Evolutionary conservation across 1,140 invertebrate species (phyloP), one percentile per base, ranked within the genome.

Genomic region (Coelopa frigida): DNA sequence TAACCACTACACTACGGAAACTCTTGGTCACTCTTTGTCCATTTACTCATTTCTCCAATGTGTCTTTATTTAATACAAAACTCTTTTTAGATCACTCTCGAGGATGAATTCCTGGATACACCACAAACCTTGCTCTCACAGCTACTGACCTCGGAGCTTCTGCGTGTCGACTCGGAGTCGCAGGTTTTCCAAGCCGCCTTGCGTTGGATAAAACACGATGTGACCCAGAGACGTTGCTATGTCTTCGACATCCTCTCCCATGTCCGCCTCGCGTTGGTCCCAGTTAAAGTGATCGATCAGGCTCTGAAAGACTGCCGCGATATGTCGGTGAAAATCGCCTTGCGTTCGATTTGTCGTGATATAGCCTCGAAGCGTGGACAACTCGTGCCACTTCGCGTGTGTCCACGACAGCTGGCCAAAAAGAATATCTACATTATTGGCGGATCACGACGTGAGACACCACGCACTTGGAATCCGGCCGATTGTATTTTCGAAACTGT

Each of bases 131-230:
- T 88, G 61, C 71, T 96, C 43, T 77, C 86, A 47, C 80, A 80
- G 55, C 82, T 89, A 55, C 72, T 97, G 17, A 81, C 83, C 56
- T 92, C 89, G 49, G 93, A 97, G 73, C 80, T 89, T 62, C 75
- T 97, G 38, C 84, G 85, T 63, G 87, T 97, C 39, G 85, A 92
- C 62, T 88, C 84, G 55, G 94, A 97, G 77, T 87, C 84, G 55
- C 88, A 96, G 79, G 86, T 95, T 48, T 87, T 95, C 71, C 81
- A 87, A 73, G 87, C 89, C 48, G 92, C 91, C 18, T 78, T 96
- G 52, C 77, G 84, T 52, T 97, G 93, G 93, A 84, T 96, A 35
- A 81, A 83, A 55, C 83, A 90, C 63, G 87, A 94, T 68, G 78
- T 89, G 23, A 74, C 80, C 20, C 78, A 83, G 45, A 75, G 93